Conservation (phyloP, 2,797 vertebrate genomes). For the Sebastes cheni region DNA sequence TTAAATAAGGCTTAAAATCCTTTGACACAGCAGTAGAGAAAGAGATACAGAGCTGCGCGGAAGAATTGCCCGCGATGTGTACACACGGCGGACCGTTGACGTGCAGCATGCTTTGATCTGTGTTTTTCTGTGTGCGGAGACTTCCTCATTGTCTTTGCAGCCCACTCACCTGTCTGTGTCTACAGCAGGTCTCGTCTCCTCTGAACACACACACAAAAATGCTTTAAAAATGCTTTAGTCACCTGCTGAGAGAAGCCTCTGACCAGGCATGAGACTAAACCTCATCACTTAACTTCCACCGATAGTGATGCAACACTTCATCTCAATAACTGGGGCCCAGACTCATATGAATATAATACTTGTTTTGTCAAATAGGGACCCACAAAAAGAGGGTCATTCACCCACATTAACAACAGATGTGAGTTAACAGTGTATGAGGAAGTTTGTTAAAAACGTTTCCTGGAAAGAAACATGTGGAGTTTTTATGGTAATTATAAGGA, state of each 20-base stretch:
- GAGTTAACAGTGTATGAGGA: neutral
- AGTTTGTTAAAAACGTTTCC: neutral
- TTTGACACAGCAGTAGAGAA: constrained; percentile 22
- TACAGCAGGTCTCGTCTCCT: constrained; percentile 39
- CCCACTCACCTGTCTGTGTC: constrained; percentile 72
- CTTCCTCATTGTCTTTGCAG: constrained; percentile 64
- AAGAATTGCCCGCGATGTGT: constrained; percentile 40
- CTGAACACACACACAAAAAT: constrained; percentile 39
- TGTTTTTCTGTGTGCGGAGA: constrained; percentile 60
- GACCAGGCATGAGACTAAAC: neutral
- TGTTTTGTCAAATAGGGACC: neutral
- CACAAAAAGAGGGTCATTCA: neutral
- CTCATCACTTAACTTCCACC: neutral
- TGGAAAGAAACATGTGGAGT: neutral
- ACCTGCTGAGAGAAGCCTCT: constrained; percentile 19
- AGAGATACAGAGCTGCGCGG: constrained; percentile 25
- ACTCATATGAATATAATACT: neutral
- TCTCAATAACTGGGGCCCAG: neutral
- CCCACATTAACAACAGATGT: neutral
- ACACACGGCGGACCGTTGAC: constrained; percentile 63
- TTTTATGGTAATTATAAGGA: neutral
- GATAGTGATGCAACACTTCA: neutral
- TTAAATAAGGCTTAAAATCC: constrained; percentile 20
- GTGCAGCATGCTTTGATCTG: constrained; percentile 71
- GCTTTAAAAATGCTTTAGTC: constrained; percentile 42